phyloP scores from a whole-genome alignment of 1,140 invertebrate genomes.

The Sesamia nonagrioides region DNA sequence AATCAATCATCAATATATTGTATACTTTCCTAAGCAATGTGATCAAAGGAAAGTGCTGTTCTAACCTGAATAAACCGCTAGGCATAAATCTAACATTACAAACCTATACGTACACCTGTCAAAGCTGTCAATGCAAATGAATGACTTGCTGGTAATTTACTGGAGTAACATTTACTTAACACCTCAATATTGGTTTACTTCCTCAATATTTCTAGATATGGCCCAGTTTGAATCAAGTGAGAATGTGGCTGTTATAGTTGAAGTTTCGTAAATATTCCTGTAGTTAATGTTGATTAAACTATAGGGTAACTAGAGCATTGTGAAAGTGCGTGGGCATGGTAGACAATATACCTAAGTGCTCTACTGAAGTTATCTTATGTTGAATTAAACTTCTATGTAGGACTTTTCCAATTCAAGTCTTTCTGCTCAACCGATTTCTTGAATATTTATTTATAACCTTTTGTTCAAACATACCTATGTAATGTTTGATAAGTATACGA shows the following conservation, averaged over 20 bases:
- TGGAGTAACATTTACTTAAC: conserved; percentile 31
- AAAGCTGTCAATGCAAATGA: not conserved
- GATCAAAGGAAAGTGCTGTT: not conserved
- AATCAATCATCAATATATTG: not conserved
- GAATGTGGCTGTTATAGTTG: conserved; percentile 24
- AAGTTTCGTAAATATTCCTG: conserved; percentile 18
- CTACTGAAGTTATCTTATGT: not conserved
- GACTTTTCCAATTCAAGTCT: not conserved
- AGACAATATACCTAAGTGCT: not conserved
- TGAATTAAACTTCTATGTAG: not conserved
- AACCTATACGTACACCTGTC: conserved; percentile 4
- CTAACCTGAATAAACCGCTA: not conserved
- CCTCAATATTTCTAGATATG: conserved; percentile 58
- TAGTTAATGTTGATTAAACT: not conserved
- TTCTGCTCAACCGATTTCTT: too few relatives aligned
- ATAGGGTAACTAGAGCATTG: not conserved
- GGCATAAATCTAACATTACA: not conserved
- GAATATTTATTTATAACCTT: too few relatives aligned
- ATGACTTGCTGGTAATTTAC: not conserved
- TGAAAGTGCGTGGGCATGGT: not conserved
- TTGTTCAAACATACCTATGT: too few relatives aligned
- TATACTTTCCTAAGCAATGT: not conserved
- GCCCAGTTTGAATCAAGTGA: conserved; percentile 45
- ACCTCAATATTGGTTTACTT: conserved; percentile 34
- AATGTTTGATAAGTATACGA: too few relatives aligned